Evolutionary conservation across 2,113 vertebrate species (phyloP).

Genomic region (Cynoglossus semilaevis): DNA sequence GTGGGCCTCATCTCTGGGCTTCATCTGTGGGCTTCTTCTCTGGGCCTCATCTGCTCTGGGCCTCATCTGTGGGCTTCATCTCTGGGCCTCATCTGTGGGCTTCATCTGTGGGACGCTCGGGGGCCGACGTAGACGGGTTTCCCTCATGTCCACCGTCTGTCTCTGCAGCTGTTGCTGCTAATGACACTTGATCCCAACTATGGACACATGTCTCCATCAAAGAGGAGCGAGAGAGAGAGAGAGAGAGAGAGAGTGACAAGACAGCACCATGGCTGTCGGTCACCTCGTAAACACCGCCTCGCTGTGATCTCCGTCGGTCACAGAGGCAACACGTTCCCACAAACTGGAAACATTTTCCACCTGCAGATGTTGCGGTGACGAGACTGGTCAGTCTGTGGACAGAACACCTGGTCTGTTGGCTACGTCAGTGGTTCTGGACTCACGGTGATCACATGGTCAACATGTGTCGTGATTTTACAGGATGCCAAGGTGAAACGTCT

Average conservation of each 20-base stretch:
- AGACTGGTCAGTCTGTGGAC: no score
- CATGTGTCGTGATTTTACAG: no score
- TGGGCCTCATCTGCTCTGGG: no score
- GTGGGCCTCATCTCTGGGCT: no score
- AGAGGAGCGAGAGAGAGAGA: constrained; percentile 30
- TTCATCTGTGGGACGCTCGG: not conserved
- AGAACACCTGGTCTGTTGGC: no score
- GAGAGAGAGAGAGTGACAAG: constrained; percentile 32
- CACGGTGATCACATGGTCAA: no score
- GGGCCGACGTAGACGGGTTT: constrained; percentile 19
- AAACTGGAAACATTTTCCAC: constrained; percentile 5
- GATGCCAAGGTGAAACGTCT: no score
- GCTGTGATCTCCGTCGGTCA: constrained; percentile 46
- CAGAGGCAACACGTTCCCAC: constrained; percentile 49
- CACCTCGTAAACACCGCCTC: constrained; percentile 57
- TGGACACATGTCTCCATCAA: constrained; percentile 63
- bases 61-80: no score
- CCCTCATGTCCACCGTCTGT: constrained; percentile 38
- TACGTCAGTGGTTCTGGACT: no score
- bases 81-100: no score
- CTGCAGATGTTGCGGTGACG: not conserved
- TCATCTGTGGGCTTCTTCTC: no score
- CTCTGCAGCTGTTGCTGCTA: constrained; percentile 71
- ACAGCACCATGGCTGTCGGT: constrained; percentile 34
- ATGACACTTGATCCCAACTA: constrained; percentile 65